Evolutionary conservation across 35 echinoderm and acorn worm species (phyloP), one percentile per base, ranked within the genome.

Genomic region (Heliocidaris tuberculata): DNA sequence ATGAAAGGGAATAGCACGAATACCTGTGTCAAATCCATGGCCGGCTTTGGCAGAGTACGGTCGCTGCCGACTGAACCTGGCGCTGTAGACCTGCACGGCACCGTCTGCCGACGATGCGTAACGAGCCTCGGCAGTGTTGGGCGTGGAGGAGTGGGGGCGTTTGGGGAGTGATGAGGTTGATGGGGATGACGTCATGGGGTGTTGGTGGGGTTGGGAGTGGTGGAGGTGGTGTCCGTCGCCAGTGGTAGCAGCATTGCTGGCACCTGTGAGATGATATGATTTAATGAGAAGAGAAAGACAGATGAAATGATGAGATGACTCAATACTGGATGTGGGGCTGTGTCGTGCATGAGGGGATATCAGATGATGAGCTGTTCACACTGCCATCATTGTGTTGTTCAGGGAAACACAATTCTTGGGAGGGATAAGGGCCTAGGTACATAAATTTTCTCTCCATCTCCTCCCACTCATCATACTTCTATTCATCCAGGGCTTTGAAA

Each of bases 81-180:
- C 86, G 87, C 95, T 96, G 95, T 96, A 96, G 21, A 96, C 52
- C 54, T 93, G 95, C 27, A 96, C 95, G 85, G 95, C 95, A 94
- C 93, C 91, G 85, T 96, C 92, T 42, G 93, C 93, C 2, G 95
- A 96, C 31, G 95, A 96, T 85, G 86, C 78, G 70, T 86, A 48
- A 9, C 95, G 95, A 27, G 86, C 86, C 47, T 94, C 78, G 12
- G 8, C 50, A 13, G 47, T 19, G n/a, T 94, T 94, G 71, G 92
- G 71, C 31, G 95, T 96, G 78, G 95, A 93, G 30, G 95, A 94
- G 27, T 96, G 95, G 86, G 95, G 95, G 93, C 93, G 95, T 93
- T 96, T 94, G 24, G n/a, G 90, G 88, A 48, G 71, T 60, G 89
- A 92, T 70, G 35, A 4, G 50, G 91, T 27, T 93, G 91, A 59